A percentile compares a stretch with the other conserved stretches of the same genome.
These are phyloP conservation scores for Ctenodactylus gundi DNA, from an alignment of 2,113 vertebrate genomes.

Conservation along the genomic window DNA sequence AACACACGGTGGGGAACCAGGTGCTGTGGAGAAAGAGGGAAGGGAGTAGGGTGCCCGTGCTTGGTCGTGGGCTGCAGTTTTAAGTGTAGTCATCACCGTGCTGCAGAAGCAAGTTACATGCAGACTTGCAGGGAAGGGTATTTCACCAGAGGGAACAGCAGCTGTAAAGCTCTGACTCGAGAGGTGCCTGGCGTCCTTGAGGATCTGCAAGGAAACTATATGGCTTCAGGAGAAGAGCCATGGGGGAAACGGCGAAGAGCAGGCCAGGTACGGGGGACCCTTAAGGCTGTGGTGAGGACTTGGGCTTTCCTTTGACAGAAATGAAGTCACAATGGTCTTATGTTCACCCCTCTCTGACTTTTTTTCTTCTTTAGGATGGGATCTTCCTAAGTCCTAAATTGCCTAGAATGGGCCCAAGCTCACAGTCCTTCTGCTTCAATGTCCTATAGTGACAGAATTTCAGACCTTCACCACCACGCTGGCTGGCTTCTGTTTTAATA, in stretches of 20 bases:
- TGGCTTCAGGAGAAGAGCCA: neutral
- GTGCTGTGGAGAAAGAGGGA: no score
- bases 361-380: no score
- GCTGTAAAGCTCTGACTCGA: neutral
- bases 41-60: neutral
- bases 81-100: accelerated
- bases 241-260: no score
- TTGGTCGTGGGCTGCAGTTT: neutral
- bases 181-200: neutral
- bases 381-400: no score
- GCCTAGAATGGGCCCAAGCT: no score
- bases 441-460: no score
- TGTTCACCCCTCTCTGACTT: no score
- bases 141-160: neutral
- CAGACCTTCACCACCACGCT: no score
- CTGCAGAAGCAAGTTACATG: accelerated
- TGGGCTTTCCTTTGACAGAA: neutral
- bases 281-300: no score
- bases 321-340: no score
- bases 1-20: accelerated
- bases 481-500: neutral
- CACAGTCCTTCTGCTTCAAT: no score
- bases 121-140: accelerated
- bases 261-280: neutral
- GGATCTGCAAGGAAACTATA: neutral